Evolutionary conservation across 1,140 invertebrate genomes (phyloP), one percentile per base, ranked within the genome.

Genomic region (Liolophura sinensis): DNA sequence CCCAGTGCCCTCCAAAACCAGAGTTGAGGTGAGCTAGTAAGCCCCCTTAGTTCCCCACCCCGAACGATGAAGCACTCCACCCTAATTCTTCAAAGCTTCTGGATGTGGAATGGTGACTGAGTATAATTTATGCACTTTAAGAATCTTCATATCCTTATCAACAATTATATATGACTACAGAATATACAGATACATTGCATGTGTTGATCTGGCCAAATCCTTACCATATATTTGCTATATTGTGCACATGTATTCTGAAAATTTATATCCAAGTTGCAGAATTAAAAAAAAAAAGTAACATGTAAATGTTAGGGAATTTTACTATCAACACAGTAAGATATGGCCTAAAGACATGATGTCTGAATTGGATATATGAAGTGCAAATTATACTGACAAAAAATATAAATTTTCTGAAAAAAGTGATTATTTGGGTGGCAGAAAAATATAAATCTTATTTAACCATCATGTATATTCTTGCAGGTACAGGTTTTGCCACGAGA

Each of bases 1-100:
- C 27, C 96, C 96, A 6, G 94, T 99, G 27, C 97, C 97, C 24
- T 93, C 94, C 27, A 97, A 97, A 85, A 99, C 97, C 15, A 90
- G 93, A 78, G 90, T 98, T 14, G 94, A 99, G 87, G 92, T 93
- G 84, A 68, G 70, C 62, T 50, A 40, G 31, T 5, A 40, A 40
- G 31, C 31, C 31, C 9, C 31, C 9, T 40, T 40, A 3, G 31
- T n/a, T n/a, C n/a, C 48, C 20, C 15, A 9, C 9, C 25, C 57
- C 4, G 3, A 4, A 59, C 25, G 9, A 20, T 31, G 20, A 59
- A n/a, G 20, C 9, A n/a, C n/a, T 24, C 15, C 57, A 59, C 60
- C 20, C 5, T 25, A 20, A 62, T 50, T 20, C 60, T 50, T 25
- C 18, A 59, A 31, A 25, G 18, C 4, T 31, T 0, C 7, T 55